Conservation (phyloP, 2,113 vertebrate genomes). For the Dromiciops gliroides region DNA sequence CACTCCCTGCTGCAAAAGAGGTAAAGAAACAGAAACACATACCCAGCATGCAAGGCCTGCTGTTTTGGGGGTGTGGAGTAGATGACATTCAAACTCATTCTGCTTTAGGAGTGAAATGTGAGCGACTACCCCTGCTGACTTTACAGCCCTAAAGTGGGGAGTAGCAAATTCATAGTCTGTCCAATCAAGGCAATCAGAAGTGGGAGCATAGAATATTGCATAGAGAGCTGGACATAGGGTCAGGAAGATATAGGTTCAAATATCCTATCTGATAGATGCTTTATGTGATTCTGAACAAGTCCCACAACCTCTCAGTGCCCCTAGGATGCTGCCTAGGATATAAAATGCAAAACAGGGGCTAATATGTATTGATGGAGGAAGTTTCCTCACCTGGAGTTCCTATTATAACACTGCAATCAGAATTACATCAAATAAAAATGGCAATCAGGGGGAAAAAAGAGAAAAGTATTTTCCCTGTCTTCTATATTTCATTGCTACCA, state of each 20-base stretch:
- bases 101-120: background rate
- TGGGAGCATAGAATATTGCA: background rate
- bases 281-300: background rate
- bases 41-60: background rate
- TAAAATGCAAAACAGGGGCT: background rate
- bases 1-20: slow-evolving; percentile 69
- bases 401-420: background rate
- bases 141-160: background rate
- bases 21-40: background rate
- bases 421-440: background rate
- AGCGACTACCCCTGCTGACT: background rate
- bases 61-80: background rate
- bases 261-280: background rate
- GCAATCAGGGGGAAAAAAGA: background rate
- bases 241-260: background rate
- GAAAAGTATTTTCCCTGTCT: background rate
- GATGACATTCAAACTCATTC: background rate
- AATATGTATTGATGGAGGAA: background rate
- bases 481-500: background rate
- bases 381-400: background rate
- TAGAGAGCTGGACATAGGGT: background rate
- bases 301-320: background rate
- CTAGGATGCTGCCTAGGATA: background rate
- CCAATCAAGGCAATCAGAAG: background rate
- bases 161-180: background rate